Base-by-base conservation (phyloP, 2,797 vertebrate genomes). In the Hemibagrus guttatus region DNA sequence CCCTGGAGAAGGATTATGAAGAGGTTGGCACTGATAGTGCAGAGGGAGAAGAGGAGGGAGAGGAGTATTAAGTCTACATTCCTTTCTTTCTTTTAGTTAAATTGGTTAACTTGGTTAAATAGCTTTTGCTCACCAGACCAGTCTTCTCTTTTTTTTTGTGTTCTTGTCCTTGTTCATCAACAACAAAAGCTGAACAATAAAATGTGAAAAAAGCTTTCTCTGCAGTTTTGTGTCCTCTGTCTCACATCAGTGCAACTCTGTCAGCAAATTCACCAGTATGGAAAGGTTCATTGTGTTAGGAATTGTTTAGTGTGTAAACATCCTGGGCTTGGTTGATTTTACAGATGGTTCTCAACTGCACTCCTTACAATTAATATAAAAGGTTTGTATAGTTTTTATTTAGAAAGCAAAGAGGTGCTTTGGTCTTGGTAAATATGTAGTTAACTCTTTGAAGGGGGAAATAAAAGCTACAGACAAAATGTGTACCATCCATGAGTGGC, bases 1-100 rank as follows among this genome's bases (percentile, higher is more conserved):
- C 0, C 94, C 95, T 96, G 1, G 5, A 96, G 93, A 96, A 91
- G 90, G 94, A 94, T 6, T 96, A 95, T 0, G 96, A 97, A 0
- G 96, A 97, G 92, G 96, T 97, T 59, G 92, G 90, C 9, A 91
- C 86, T 79, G 91, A 91, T 7, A 91, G 76, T 64, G 23, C 87
- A 28, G 92, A 92, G n/a, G 92, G 88, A 39, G 92, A 92, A 58
- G 91, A 92, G 26, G 92, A 91, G 16, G 92, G 90, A n/a, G 91
- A 92, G 71, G 89, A 91, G 71, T 91, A 91, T 66, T 91, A 85
- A 82, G 66, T 56, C 17, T 74, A 58, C 42, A 35, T 12, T 11
- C 13, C 26, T 31, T 78, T n/a, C 21, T 79, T 63, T 58, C 35
- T 26, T 35, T 6, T 49, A 8, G 2, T 74, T 31, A 39, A 39